Conservation (phyloP, 2,888 invertebrate species). For the Pristionchus fissidentatus region DNA sequence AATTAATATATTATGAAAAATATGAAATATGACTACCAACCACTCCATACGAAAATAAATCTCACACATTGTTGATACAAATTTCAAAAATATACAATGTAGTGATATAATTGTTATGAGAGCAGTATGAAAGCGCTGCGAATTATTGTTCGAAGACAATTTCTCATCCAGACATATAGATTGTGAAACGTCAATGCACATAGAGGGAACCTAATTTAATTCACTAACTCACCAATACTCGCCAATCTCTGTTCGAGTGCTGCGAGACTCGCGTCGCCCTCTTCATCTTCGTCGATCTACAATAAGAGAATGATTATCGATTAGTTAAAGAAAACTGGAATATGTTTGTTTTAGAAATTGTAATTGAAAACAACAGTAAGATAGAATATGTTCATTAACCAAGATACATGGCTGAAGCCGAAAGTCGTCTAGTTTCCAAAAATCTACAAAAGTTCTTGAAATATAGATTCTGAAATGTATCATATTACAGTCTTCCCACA, state of each 20-base stretch:
- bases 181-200: neutral
- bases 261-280: conserved; percentile 68
- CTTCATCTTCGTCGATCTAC: conserved; percentile 60
- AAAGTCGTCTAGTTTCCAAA: too few relatives aligned
- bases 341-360: too few relatives aligned
- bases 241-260: conserved; percentile 72
- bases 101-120: neutral
- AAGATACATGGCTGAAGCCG: too few relatives aligned
- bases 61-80: neutral
- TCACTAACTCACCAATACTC: conserved; percentile 54
- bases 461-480: too few relatives aligned
- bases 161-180: neutral
- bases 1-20: neutral
- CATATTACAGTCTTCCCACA: too few relatives aligned
- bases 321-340: too few relatives aligned
- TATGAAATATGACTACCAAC: too few relatives aligned
- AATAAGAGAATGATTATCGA: neutral
- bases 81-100: neutral
- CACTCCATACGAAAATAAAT: too few relatives aligned
- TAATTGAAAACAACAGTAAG: too few relatives aligned
- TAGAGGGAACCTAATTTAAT: neutral
- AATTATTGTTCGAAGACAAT: neutral
- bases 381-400: too few relatives aligned
- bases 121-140: neutral
- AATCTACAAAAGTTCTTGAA: too few relatives aligned